Conservation (phyloP, 2,113 vertebrate genomes). For the Apistogramma diplotaenia region DNA sequence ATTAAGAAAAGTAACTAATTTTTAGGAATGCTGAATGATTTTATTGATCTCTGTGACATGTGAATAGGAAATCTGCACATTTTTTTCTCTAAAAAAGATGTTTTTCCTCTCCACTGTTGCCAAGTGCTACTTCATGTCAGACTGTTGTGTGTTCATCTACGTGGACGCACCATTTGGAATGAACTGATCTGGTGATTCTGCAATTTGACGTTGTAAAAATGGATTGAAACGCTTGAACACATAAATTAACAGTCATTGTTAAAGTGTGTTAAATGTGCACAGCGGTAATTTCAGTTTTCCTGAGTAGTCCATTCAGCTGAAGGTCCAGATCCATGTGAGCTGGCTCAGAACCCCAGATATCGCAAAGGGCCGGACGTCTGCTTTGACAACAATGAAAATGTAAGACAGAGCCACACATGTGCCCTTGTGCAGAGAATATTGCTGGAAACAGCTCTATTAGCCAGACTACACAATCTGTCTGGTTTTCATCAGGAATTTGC, state of each 20-base stretch:
- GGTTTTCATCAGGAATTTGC: conserved; percentile 64
- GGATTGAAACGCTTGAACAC: background rate
- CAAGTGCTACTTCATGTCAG: background rate
- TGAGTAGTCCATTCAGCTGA: conserved; percentile 84
- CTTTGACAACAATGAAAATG: conserved; percentile 90
- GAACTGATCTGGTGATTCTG: background rate
- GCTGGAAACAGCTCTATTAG: conserved; percentile 16
- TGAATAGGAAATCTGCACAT: background rate
- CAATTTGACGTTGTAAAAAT: background rate
- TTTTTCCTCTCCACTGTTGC: background rate
- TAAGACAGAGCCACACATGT: conserved; percentile 72
- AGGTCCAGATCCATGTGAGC: conserved; percentile 92
- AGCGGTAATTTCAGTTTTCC: conserved; percentile 57
- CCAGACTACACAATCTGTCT: conserved; percentile 17
- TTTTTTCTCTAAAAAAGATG: background rate
- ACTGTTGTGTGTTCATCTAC: background rate
- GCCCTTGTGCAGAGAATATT: background rate
- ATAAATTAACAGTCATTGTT: background rate
- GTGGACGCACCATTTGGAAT: background rate
- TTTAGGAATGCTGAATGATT: background rate
- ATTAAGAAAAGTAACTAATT: background rate
- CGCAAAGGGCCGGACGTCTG: conserved; percentile 95
- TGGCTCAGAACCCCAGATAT: conserved; percentile 92
- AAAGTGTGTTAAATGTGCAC: background rate
- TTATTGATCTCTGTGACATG: background rate